Evolutionary conservation across 1,140 invertebrate genomes (phyloP), one percentile per base, ranked within the genome.

Genomic region (Ladona fulva): DNA sequence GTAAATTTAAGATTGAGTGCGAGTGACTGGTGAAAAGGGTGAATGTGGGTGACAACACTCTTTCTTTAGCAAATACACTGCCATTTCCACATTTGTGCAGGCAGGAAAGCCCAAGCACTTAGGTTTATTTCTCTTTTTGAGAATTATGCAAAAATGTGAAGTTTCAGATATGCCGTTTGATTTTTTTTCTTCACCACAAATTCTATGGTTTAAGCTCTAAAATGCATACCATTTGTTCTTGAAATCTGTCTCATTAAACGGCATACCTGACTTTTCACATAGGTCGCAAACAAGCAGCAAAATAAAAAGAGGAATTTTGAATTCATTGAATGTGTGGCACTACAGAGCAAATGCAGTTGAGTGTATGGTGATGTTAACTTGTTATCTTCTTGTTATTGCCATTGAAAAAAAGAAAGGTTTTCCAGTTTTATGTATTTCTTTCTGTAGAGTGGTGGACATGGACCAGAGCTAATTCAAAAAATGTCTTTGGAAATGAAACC

Each of bases 331-430:
- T 66, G 52, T 66, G 52, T 66, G 52, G 52, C 52, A 66, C 52
- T 66, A 66, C 16, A 66, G 52, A 66, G 52, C 14, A 66, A 66
- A 66, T 66, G 52, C 29, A 66, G 14, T 19, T 66, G 52, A 66
- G n/a, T 66, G 52, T 66, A 66, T 66, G 52, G 52, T 66, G 52
- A 66, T 66, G 52, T 66, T 66, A 66, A 66, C 52, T 66, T 66
- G 52, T 66, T 66, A 66, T 66, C 52, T 66, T 66, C 52, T 66
- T 66, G 52, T 66, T 66, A 66, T 66, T 66, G 52, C 52, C 52
- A 66, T 66, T 66, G 52, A 66, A 66, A 66, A 66, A 66, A 66
- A 52, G 44, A 66, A 66, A 66, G 52, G 52, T 66, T 66, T 66
- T 66, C 52, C 52, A 66, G 52, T 66, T 66, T 66, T 66, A 22